A percentile compares a stretch with the other conserved stretches of the same genome.
These are phyloP conservation scores for Lithophane semibrunnea DNA, from an alignment of 2,888 invertebrate species.

Conservation along the genomic window DNA sequence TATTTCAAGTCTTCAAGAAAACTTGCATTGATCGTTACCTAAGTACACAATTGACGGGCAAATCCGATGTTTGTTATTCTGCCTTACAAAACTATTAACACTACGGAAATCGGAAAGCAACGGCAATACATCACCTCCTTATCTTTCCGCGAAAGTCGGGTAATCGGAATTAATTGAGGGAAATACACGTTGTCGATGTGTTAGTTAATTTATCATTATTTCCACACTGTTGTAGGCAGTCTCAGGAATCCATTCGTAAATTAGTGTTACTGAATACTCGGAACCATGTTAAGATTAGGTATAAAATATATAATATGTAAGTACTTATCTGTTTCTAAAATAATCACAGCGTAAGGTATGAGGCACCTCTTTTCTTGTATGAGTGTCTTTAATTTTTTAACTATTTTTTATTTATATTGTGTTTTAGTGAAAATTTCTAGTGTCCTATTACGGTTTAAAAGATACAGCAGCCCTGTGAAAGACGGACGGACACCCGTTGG, in stretches of 20 bases:
- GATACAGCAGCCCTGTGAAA: background rate
- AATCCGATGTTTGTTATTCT: constrained; percentile 10
- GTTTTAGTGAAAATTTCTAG: background rate
- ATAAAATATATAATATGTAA: no score
- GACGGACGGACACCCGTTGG: background rate
- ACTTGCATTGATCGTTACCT: no score
- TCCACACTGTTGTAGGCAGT: constrained; percentile 15
- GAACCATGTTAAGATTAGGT: background rate
- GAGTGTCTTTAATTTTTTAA: background rate
- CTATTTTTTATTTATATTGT: background rate
- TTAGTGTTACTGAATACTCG: background rate
- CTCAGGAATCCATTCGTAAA: background rate
- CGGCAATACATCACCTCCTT: constrained; percentile 42
- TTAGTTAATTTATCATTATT: constrained; percentile 44
- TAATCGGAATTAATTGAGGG: constrained; percentile 53
- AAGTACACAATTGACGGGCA: background rate
- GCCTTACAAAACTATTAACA: constrained; percentile 15
- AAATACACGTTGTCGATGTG: constrained; percentile 45
- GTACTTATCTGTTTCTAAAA: background rate
- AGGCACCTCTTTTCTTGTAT: no score
- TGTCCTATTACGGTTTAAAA: background rate
- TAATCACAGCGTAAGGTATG: no score
- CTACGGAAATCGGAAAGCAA: constrained; percentile 48
- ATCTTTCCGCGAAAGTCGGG: constrained; percentile 55
- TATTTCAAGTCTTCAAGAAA: background rate